A percentile compares a stretch with the other conserved stretches of the same genome.
Evolutionary conservation across 2,113 vertebrate species (phyloP).

Genomic region (Vulpes lagopus): DNA sequence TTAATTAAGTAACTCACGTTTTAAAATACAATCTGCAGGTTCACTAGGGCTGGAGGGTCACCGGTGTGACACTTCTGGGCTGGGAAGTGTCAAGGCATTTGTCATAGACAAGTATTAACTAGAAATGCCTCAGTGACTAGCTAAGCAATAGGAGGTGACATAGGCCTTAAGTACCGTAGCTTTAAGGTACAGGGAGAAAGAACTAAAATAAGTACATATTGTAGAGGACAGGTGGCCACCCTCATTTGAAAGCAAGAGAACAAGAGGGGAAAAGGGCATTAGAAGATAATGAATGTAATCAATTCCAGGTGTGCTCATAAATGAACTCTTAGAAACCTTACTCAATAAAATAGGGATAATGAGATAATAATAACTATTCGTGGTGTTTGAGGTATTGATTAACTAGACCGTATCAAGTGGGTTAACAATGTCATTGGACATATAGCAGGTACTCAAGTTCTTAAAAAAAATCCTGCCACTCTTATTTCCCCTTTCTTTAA

Average conservation of each 20-base stretch:
- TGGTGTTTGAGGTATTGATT: neutral
- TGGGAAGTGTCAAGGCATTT: neutral
- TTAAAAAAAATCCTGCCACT: neutral
- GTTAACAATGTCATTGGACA: constrained; percentile 3
- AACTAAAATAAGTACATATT: neutral
- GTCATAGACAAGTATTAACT: neutral
- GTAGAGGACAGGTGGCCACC: neutral
- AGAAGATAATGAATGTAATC: constrained; percentile 7
- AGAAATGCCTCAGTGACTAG: neutral
- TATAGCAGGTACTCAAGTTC: neutral
- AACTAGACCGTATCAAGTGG: neutral
- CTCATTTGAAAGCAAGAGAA: constrained; percentile 34
- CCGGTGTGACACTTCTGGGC: neutral
- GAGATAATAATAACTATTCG: neutral
- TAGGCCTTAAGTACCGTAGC: neutral
- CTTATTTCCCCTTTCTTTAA: neutral
- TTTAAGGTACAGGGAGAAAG: neutral
- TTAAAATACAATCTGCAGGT: neutral
- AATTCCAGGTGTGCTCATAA: neutral
- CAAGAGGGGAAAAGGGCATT: neutral
- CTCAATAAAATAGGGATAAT: constrained; percentile 4
- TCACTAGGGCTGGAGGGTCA: neutral
- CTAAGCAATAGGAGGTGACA: neutral
- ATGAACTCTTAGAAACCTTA: constrained; percentile 21
- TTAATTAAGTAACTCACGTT: neutral